Evolutionary conservation across 2,113 vertebrate species (phyloP), one percentile per base, ranked within the genome.

Genomic region (Perccottus glenii): DNA sequence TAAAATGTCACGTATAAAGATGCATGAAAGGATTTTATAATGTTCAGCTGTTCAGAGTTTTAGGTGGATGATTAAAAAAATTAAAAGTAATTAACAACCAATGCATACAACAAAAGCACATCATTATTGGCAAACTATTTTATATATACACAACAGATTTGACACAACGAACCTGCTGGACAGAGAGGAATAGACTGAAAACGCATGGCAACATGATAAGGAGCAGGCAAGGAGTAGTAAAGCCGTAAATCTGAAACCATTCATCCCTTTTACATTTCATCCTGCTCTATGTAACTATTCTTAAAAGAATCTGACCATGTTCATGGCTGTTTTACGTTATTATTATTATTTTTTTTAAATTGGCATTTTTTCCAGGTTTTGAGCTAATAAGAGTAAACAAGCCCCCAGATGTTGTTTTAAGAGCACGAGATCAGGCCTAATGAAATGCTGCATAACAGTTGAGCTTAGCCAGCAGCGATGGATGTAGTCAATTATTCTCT

Each of bases 401-500:
- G 64, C 55, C 52, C 48, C 14, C 60, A 70, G 53, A 64, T 64
- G 65, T 78, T 14, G 19, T 60, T 73, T 60, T 40, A 81, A 74
- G 81, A 42, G 19, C 12, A 32, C 16, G 53, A 46, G 68, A 74
- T 79, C 50, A 52, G 69, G 76, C 59, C 67, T 66, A 77, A 82
- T 78, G 66, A 77, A 73, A 67, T 58, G 66, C 48, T 70, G 56
- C 8, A 58, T 77, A 82, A 69, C 15, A 15, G 43, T 12, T 32
- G 76, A 60, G 60, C 33, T 69, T 9, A 60, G 60, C 71, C 85
- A 79, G 70, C 77, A 68, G 72, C 67, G 48, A 81, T 65, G 64
- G 62, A 77, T 51, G 57, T 77, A 64, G 52, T 73, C 15, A 88
- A 78, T 82, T 72, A 82, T 83, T 79, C 50, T 82, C 67, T 65